phyloP scores from a whole-genome alignment of 2,888 invertebrate species.

The Nemoura dubitans region DNA sequence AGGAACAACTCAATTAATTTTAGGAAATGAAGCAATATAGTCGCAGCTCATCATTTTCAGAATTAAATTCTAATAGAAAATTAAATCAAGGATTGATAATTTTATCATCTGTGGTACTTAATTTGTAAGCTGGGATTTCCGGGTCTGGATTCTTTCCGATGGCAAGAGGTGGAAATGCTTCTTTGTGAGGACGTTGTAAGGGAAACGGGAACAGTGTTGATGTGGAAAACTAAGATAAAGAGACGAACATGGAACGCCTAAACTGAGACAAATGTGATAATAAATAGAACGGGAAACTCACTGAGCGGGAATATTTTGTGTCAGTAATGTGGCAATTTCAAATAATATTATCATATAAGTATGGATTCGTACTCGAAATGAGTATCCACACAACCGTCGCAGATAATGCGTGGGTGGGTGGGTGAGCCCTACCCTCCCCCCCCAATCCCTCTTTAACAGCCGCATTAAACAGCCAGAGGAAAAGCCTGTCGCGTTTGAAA shows the following conservation, averaged over 20 bases:
- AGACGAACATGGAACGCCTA: constrained; percentile 3
- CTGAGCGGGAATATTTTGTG: neutral
- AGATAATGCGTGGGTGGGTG: neutral
- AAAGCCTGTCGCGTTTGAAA: constrained; percentile 12
- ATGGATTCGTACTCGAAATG: neutral
- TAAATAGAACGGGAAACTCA: neutral
- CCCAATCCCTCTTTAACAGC: neutral
- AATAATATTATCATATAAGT: constrained; percentile 12
- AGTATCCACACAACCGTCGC: neutral
- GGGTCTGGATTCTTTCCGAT: neutral
- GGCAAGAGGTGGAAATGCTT: neutral
- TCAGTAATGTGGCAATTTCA: neutral
- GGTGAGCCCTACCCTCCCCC: too few species aligned
- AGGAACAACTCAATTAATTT: constrained; percentile 7
- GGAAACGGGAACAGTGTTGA: constrained; percentile 28
- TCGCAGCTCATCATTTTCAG: neutral
- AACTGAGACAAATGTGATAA: constrained; percentile 12
- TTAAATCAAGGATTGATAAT: neutral
- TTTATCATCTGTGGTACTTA: constrained; percentile 7
- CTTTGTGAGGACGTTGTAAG: neutral
- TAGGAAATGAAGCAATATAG: constrained; percentile 4
- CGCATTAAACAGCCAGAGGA: neutral
- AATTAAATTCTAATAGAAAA: constrained; percentile 7
- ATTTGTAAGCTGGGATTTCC: constrained; percentile 2
- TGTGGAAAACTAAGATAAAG: constrained; percentile 46